Conservation (phyloP, 2,113 vertebrate genomes). For the Poicephalus meyeri region DNA sequence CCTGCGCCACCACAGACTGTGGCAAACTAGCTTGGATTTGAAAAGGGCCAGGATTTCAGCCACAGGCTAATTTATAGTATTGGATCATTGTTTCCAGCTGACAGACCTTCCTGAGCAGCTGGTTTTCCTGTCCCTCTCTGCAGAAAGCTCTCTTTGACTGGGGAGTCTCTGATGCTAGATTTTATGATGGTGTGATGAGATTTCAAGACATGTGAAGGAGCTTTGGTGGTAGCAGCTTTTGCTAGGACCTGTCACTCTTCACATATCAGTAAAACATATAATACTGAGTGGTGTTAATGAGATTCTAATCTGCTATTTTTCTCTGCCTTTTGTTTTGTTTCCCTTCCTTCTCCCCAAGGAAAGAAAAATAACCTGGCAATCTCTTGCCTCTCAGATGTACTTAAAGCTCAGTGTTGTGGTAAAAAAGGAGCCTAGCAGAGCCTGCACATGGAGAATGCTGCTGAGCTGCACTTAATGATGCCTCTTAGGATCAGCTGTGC, state of each 20-base stretch:
- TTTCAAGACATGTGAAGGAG: background rate
- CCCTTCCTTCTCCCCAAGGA: background rate
- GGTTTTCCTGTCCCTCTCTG: background rate
- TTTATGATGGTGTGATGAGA: background rate
- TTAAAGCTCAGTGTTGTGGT: slow-evolving; percentile 57
- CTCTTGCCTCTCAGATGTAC: slow-evolving; percentile 64
- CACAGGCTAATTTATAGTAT: background rate
- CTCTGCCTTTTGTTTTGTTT: slow-evolving; percentile 16
- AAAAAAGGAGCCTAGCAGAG: slow-evolving; percentile 12
- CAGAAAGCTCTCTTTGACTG: background rate
- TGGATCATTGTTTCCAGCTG: background rate
- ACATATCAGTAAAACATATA: background rate
- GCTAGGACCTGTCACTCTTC: background rate
- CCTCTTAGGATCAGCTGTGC: slow-evolving; percentile 77
- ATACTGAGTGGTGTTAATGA: background rate
- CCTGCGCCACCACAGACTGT: background rate
- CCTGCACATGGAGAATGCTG: slow-evolving; percentile 47
- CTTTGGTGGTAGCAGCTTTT: background rate
- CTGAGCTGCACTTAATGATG: slow-evolving; percentile 80
- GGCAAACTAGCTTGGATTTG: background rate
- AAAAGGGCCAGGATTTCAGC: background rate
- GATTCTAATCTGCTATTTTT: background rate
- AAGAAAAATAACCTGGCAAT: slow-evolving; percentile 42
- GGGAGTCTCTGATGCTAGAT: background rate
- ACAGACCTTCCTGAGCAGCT: background rate